Evolutionary conservation across 2,113 vertebrate species (phyloP).

Genomic region (Hassar affinis): DNA sequence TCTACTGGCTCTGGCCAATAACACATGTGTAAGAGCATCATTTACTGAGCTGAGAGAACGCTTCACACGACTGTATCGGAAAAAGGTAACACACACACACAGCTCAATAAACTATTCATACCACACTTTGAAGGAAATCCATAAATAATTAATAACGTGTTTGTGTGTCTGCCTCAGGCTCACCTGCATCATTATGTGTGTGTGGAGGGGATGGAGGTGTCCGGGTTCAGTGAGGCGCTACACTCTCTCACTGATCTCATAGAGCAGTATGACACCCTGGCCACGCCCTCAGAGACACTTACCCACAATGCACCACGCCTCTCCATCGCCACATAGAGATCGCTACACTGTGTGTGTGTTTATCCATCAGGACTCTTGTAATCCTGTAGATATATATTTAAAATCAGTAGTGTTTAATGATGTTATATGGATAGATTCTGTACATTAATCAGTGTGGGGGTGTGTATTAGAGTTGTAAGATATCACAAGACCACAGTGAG

Average conservation of each 20-base stretch:
- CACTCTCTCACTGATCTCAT: conserved; percentile 83
- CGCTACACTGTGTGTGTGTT: neutral
- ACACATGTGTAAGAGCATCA: conserved; percentile 86
- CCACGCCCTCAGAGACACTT: conserved; percentile 69
- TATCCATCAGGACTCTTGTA: conserved; percentile 23
- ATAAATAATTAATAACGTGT: neutral
- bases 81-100: conserved; percentile 76
- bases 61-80: conserved; percentile 87
- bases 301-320: conserved; percentile 73
- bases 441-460: neutral
- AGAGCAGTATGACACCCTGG: conserved; percentile 84
- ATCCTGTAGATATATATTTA: neutral
- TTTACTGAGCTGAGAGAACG: conserved; percentile 83
- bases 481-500: neutral
- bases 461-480: neutral
- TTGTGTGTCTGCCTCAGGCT: conserved; percentile 71
- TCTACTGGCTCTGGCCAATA: conserved; percentile 89
- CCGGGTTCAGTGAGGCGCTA: conserved; percentile 82
- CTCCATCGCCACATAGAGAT: conserved; percentile 72
- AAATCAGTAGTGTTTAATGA: neutral
- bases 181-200: conserved; percentile 94
- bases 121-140: neutral
- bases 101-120: neutral
- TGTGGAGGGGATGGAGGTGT: conserved; percentile 88
- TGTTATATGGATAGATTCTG: neutral